Evolutionary conservation across 1,140 invertebrate genomes (phyloP).

Genomic region (Caligus rogercresseyi): DNA sequence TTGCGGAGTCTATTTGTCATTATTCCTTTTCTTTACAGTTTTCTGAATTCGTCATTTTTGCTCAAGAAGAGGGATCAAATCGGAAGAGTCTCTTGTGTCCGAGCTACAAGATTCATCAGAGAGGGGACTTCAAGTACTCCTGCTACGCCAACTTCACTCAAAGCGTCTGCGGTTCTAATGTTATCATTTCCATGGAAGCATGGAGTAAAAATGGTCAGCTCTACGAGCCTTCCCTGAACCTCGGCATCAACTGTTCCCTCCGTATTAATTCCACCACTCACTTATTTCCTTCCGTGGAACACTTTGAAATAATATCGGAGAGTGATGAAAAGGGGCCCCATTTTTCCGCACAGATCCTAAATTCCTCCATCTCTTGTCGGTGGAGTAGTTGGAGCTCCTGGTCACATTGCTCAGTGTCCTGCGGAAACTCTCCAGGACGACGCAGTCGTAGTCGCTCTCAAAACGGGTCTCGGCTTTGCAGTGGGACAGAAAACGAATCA

Average conservation of each 20-base stretch:
- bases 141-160: background rate
- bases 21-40: background rate
- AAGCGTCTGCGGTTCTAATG: background rate
- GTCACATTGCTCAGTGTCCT: background rate
- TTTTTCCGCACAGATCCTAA: background rate
- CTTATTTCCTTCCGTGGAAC: background rate
- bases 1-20: no score
- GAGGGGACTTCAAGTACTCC: background rate
- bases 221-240: background rate
- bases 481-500: background rate
- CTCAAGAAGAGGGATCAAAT: background rate
- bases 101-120: background rate
- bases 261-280: background rate
- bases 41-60: background rate
- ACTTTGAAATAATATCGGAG: background rate
- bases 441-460: background rate
- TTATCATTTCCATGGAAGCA: background rate
- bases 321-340: background rate
- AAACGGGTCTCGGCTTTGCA: background rate
- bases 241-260: background rate
- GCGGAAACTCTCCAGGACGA: background rate
- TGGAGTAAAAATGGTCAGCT: background rate
- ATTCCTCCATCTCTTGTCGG: background rate
- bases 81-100: background rate
- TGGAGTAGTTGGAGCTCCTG: constrained; percentile 8